Conservation (phyloP, 2,113 vertebrate species). For the Nestor notabilis region DNA sequence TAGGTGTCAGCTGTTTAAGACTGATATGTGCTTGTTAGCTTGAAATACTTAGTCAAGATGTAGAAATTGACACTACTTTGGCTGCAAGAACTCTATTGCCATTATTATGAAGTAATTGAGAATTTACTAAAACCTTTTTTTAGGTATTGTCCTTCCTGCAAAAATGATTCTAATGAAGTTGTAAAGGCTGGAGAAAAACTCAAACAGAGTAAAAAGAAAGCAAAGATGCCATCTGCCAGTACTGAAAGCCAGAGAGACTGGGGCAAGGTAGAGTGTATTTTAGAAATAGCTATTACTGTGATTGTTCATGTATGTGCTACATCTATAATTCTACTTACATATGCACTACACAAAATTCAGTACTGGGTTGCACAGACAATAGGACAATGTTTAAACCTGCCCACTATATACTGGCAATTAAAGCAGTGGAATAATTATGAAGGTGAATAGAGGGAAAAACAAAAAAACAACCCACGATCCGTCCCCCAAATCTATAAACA, state of each 20-base stretch:
- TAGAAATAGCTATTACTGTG: slow-evolving; percentile 34
- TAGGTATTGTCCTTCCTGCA: slow-evolving; percentile 99
- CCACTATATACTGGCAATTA: background rate
- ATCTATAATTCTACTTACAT: background rate
- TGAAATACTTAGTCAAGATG: background rate
- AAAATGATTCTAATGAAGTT: slow-evolving; percentile 97
- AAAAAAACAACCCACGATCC: background rate
- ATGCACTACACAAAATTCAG: slow-evolving; percentile 15
- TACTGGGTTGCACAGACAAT: background rate
- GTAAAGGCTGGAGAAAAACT: slow-evolving; percentile 97
- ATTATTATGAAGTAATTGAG: slow-evolving; percentile 38
- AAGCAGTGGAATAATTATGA: background rate
- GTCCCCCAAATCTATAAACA: background rate
- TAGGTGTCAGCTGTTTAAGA: background rate
- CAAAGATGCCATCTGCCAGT: slow-evolving; percentile 98
- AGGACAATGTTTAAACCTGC: background rate
- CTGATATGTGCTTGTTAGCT: slow-evolving; percentile 16
- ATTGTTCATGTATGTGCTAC: slow-evolving; percentile 23
- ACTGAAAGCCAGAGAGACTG: slow-evolving; percentile 98
- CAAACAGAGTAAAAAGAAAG: slow-evolving; percentile 98
- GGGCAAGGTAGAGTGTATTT: slow-evolving; percentile 89
- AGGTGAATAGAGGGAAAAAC: background rate
- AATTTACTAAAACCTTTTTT: slow-evolving; percentile 51
- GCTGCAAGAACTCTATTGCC: slow-evolving; percentile 33
- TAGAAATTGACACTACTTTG: background rate